These are phyloP conservation scores for Cyprinella venusta DNA, from an alignment of 2,797 vertebrate genomes.

Conservation along the genomic window DNA sequence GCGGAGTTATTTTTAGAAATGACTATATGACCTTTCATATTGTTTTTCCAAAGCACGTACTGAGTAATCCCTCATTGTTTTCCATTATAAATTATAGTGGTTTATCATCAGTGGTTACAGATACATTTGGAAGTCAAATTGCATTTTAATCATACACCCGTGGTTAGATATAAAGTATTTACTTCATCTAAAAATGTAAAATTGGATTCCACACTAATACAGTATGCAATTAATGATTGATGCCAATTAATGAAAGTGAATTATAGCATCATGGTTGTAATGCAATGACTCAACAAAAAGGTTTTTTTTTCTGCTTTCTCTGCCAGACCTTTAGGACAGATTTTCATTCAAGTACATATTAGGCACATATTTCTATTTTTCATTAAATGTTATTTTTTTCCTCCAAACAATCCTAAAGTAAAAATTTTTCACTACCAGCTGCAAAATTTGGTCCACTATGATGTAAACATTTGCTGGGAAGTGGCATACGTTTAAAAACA, in stretches of 20 bases:
- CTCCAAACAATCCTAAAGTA: background rate
- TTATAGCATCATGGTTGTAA: background rate
- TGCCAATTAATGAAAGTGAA: conserved; percentile 17
- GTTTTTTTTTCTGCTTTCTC: background rate
- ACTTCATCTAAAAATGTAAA: conserved; percentile 9
- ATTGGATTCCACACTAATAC: background rate
- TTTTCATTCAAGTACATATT: background rate
- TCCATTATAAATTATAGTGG: conserved; percentile 18
- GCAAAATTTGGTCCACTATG: background rate
- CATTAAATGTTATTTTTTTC: background rate
- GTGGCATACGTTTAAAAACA: background rate
- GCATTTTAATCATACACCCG: background rate
- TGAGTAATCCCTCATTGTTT: conserved; percentile 27
- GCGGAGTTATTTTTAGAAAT: conserved; percentile 2
- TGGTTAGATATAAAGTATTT: conserved; percentile 3
- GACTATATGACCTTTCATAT: conserved; percentile 1
- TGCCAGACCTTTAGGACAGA: background rate
- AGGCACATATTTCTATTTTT: background rate
- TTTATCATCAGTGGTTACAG: conserved; percentile 9
- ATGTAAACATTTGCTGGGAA: background rate
- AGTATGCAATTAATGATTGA: conserved; percentile 10
- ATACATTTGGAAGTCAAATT: conserved; percentile 29
- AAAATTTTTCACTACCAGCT: too few species aligned
- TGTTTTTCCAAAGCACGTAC: background rate
- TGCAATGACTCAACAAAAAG: background rate